Conservation (phyloP, 2,797 vertebrate genomes). For the Emys orbicularis region DNA sequence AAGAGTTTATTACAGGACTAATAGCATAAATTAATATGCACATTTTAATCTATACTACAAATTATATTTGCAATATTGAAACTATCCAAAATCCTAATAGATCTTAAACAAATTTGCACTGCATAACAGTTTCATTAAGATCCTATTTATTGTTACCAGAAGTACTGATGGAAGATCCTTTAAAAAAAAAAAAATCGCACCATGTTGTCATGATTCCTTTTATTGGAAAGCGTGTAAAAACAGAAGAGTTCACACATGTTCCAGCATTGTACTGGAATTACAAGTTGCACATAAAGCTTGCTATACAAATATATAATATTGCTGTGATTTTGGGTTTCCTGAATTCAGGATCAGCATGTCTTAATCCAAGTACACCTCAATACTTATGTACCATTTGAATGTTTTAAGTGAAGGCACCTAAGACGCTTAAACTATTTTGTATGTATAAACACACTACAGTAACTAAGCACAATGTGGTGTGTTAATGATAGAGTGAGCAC, state of each 20-base stretch:
- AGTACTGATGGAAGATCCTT: constrained; percentile 8
- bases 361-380: not conserved
- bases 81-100: not conserved
- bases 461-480: not conserved
- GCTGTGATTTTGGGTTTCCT: not conserved
- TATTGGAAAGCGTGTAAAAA: not conserved
- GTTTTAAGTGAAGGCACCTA: not conserved
- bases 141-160: constrained; percentile 10
- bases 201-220: not conserved
- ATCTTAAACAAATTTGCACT: not conserved
- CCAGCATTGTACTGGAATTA: not conserved
- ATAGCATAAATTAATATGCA: not conserved
- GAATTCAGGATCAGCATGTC: not conserved
- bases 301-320: not conserved
- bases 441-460: not conserved
- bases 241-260: not conserved
- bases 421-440: not conserved
- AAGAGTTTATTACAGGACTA: not conserved
- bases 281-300: not conserved
- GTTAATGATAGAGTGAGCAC: not conserved
- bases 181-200: not conserved
- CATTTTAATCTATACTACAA: not conserved
- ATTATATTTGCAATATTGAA: not conserved
- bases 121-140: not conserved
- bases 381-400: not conserved